Base-by-base conservation (phyloP, 2,113 vertebrate genomes). In the Xiphophorus couchianus region DNA sequence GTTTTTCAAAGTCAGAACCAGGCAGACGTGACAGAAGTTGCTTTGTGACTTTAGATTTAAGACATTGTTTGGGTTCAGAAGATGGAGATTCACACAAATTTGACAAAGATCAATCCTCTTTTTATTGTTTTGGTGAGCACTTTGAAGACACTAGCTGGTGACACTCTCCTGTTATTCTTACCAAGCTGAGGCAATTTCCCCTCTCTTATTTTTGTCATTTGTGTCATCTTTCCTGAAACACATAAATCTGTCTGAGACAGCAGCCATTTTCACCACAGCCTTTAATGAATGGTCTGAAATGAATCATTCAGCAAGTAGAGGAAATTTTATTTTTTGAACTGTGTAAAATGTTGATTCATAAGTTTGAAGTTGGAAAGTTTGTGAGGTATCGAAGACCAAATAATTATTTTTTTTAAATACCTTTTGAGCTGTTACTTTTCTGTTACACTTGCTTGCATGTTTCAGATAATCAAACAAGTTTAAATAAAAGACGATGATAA, bases 71-170 rank as follows among this genome's bases (percentile, higher is more conserved):
- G 79, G 73, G 68, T 82, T 86, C 77, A 68, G 66, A 64, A 72
- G 78, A 78, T 81, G 51, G 69, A 81, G 29, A 66, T 31, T 28
- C 42, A 42, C 17, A 0, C 30, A 73, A 58, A 58, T 9, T 66
- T 82, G 77, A 77, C 60, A 54, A 61, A 71, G 54, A 87, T 87
- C 80, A 81, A 69, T 83, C 70, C 22, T n/a, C 73, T 31, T 76
- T 74, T 71, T 58, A 22, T 58, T 48, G 51, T 58, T 88, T 79
- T 77, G 67, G 60, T 11, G 54, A 66, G 61, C 25, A 62, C 69
- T 82, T 75, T 72, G 42, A 80, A 71, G 70, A 81, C 15, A 28
- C 61, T 68, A 74, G n/a, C 78, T 39, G 48, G 17, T 42, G 60
- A 82, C 22, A 30, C 27, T 33, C 69, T 76, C 25, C 25, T 19